Evolutionary conservation across 2,888 invertebrate genomes (phyloP), one percentile per base, ranked within the genome.

Genomic region (Vannuccia rotundouncinata): DNA sequence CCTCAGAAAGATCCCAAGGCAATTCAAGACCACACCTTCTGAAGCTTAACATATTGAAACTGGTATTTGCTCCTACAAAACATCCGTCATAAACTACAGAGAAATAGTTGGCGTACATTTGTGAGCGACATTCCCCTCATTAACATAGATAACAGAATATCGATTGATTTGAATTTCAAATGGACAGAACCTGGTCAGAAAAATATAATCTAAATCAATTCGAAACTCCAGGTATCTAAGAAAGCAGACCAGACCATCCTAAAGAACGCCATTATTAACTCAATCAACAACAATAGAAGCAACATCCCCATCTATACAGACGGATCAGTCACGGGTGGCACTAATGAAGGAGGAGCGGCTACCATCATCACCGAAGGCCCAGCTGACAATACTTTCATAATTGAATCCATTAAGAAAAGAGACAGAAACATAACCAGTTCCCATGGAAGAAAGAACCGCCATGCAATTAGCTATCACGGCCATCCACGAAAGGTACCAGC

Each of bases 321-420:
- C 25, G 66, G 66, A 5, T 66, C 66, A 2, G 66, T 22, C 66
- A 66, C 66, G 2, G 10, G 66, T 66, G 66, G 66, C 2, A 66
- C 66, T 2, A 66, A 66, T 66, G 66, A 66, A 5, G 66, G 66
- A 66, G 66, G 66, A 5, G 66, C 66, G 25, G 66, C 66, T 13
- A 27, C 22, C 66, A 22, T 66, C 66, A 66, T 66, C 66, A 66
- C 66, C 2, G 66, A 13, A 66, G 66, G 66, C 2, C 13, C 66
- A n/a, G 66, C 66, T 22, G 66, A 66, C 2, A 66, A 66, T 22
- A 17, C 66, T 2, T 22, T 66, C 10, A 22, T 22, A 5, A 22
- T 22, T 22, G 66, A 66, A 2, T 22, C 22, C 22, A 66, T 66
- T 22, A 66, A 2, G 66, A 66, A 66, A 22, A 66, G 66, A 22